phyloP scores from a whole-genome alignment of 2,888 invertebrate species.

The Acanthosepion lycidas region DNA sequence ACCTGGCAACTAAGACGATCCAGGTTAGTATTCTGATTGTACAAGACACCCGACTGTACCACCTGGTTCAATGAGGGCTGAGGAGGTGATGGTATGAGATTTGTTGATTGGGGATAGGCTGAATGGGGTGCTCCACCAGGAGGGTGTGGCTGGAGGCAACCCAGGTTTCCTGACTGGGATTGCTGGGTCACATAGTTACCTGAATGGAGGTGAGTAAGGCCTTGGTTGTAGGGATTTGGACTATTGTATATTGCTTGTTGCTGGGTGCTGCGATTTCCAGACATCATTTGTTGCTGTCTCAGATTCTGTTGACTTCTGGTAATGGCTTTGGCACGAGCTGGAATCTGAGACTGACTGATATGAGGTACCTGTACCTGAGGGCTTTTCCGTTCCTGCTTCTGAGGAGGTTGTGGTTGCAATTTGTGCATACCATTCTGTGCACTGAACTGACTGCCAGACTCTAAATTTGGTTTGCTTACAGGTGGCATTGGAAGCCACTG shows the following conservation, averaged over 20 bases:
- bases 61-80: neutral
- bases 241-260: conserved; percentile 46
- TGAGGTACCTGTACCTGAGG: conserved; percentile 74
- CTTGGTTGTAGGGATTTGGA: conserved; percentile 34
- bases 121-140: conserved; percentile 6
- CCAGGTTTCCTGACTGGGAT: no score
- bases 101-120: conserved; percentile 35
- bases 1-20: conserved; percentile 53
- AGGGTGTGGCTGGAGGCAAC: conserved; percentile 40
- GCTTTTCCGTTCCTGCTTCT: conserved; percentile 64
- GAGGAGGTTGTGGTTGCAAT: conserved; percentile 48
- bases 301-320: conserved; percentile 60
- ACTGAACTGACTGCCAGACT: neutral
- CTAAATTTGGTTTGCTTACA: conserved; percentile 50
- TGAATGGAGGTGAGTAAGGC: neutral
- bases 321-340: conserved; percentile 67
- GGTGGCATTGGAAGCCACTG: conserved; percentile 46
- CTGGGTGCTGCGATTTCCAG: neutral
- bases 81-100: neutral
- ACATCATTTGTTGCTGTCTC: conserved; percentile 62
- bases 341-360: conserved; percentile 73
- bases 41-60: neutral
- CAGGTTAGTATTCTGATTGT: conserved; percentile 52
- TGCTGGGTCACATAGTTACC: neutral
- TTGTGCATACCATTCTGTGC: conserved; percentile 46